phyloP scores from a whole-genome alignment of 2,888 invertebrate genomes.

The Drosophila borborema region DNA sequence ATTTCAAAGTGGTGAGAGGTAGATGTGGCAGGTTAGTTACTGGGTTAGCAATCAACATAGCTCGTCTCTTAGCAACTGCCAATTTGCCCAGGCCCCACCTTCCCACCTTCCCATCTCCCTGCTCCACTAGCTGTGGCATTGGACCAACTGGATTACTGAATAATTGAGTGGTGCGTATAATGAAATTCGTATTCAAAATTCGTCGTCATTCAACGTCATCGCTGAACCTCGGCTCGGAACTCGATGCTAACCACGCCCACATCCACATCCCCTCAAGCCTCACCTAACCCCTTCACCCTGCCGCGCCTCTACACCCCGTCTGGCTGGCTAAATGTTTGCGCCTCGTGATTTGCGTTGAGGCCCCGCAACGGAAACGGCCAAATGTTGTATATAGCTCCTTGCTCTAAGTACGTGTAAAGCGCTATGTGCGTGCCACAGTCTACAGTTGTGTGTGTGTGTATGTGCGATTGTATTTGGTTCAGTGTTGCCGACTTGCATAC shows the following conservation, averaged over 20 bases:
- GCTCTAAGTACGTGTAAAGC: conserved; percentile 32
- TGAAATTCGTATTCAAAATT: conserved; percentile 81
- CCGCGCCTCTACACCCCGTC: not conserved
- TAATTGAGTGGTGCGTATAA: conserved; percentile 78
- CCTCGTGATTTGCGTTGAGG: conserved; percentile 43
- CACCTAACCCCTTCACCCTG: not conserved
- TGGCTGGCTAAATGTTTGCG: conserved; percentile 61
- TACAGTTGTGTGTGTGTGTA: conserved; percentile 9
- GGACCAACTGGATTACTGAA: conserved; percentile 74
- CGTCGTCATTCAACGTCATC: conserved; percentile 72
- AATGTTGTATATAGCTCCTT: conserved; percentile 25
- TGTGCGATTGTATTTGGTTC: conserved; percentile 65
- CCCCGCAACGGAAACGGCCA: conserved; percentile 35
- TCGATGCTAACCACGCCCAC: conserved; percentile 8
- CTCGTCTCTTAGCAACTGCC: conserved; percentile 7
- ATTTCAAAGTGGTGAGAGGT: conserved; percentile 39
- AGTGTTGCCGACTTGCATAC: conserved; percentile 77
- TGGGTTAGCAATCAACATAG: conserved; percentile 35
- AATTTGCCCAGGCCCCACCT: not conserved
- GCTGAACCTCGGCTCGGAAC: conserved; percentile 4
- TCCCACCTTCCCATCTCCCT: not conserved
- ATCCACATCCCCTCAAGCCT: conserved; percentile 1
- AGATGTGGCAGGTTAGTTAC: not conserved
- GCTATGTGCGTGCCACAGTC: conserved; percentile 27
- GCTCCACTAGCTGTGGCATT: not conserved